A percentile compares a stretch with the other conserved stretches of the same genome.
Conservation (phyloP, 1,140 invertebrate genomes). For the Drosophila repleta region DNA sequence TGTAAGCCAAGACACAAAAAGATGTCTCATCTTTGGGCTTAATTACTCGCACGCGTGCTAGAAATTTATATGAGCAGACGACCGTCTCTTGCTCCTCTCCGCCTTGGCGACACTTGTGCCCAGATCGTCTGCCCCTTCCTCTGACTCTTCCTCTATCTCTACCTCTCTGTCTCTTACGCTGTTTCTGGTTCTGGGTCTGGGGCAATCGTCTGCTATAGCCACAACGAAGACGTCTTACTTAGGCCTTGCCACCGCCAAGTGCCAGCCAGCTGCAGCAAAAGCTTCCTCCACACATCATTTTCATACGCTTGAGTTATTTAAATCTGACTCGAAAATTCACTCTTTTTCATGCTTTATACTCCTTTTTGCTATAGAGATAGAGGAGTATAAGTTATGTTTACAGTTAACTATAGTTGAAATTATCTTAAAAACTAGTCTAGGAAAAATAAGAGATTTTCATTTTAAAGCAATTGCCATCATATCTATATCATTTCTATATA, state of each 20-base stretch:
- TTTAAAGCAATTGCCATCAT: too few relatives aligned
- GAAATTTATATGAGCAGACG: slow-evolving; percentile 66
- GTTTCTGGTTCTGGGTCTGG: slow-evolving; percentile 1
- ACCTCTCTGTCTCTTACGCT: background rate
- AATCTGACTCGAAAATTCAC: slow-evolving; percentile 27
- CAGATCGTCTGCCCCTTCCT: background rate
- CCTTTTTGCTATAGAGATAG: too few relatives aligned
- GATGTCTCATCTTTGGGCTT: slow-evolving; percentile 77
- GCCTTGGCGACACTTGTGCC: slow-evolving; percentile 28
- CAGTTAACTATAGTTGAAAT: too few relatives aligned
- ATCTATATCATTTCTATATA: too few relatives aligned
- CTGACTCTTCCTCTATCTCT: background rate
- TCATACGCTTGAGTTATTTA: slow-evolving; percentile 44
- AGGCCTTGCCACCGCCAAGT: slow-evolving; percentile 20
- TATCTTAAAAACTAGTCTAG: too few relatives aligned
- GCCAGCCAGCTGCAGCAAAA: slow-evolving; percentile 36
- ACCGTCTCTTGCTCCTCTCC: background rate
- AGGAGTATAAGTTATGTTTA: too few relatives aligned
- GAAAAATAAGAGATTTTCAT: too few relatives aligned
- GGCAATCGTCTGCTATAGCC: slow-evolving; percentile 1
- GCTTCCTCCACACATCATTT: slow-evolving; percentile 7
- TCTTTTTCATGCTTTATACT: too few relatives aligned
- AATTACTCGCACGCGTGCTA: slow-evolving; percentile 81
- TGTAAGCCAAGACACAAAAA: slow-evolving; percentile 50
- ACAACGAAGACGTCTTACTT: slow-evolving; percentile 46